phyloP scores from a whole-genome alignment of 2,797 vertebrate species.

The Numenius phaeopus region DNA sequence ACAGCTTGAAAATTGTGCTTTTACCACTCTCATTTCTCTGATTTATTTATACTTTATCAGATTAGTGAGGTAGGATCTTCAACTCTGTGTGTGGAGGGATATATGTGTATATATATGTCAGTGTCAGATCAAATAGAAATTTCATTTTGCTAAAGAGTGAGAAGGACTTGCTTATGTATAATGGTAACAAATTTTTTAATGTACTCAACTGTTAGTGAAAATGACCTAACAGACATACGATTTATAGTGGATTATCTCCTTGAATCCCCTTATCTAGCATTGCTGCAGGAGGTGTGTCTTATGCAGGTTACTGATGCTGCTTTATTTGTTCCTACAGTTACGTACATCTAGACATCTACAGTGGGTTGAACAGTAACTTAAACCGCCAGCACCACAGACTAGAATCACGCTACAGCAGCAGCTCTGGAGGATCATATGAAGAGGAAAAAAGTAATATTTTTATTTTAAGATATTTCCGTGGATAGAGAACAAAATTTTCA shows the following conservation, averaged over 20 bases:
- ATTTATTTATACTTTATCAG: not conserved
- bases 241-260: not conserved
- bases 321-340: conserved; percentile 83
- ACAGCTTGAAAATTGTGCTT: not conserved
- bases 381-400: conserved; percentile 97
- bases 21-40: not conserved
- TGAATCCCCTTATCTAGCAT: not conserved
- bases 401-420: conserved; percentile 99
- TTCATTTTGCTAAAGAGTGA: not conserved
- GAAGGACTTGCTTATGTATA: not conserved
- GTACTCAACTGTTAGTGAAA: not conserved
- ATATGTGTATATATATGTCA: not conserved
- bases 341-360: conserved; percentile 92
- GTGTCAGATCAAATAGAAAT: not conserved
- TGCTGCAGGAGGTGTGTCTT: not conserved
- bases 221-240: not conserved
- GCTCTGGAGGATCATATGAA: conserved; percentile 99
- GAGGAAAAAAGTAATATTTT: conserved; percentile 94
- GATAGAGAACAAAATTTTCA: not conserved
- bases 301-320: not conserved
- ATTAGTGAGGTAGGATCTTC: not conserved
- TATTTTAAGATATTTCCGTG: not conserved
- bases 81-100: too few relatives aligned
- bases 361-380: conserved; percentile 93
- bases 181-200: not conserved